A percentile compares a stretch with the other conserved stretches of the same genome.
Evolutionary conservation across 2,888 invertebrate genomes (phyloP).

Genomic region (Antitype chi): DNA sequence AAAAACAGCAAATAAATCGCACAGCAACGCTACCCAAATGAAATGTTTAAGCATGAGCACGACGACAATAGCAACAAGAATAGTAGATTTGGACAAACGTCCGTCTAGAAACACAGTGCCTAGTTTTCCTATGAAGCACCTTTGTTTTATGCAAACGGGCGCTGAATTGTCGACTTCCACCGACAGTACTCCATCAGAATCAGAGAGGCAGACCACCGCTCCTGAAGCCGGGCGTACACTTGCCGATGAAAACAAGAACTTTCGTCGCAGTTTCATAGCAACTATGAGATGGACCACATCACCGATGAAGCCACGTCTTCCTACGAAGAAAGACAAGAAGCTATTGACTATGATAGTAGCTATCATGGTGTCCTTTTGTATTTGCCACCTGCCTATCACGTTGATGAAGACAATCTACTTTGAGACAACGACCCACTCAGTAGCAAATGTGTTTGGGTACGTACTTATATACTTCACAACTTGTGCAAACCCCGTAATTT

Average conservation of each 20-base stretch:
- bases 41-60: slow-evolving; percentile 76
- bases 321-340: slow-evolving; percentile 94
- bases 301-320: slow-evolving; percentile 90
- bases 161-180: slow-evolving; percentile 77
- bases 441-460: slow-evolving; percentile 95
- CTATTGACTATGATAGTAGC: slow-evolving; percentile 96
- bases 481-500: slow-evolving; percentile 97
- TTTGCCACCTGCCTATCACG: slow-evolving; percentile 98
- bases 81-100: slow-evolving; percentile 64
- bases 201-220: slow-evolving; percentile 75
- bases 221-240: slow-evolving; percentile 71
- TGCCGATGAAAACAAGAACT: slow-evolving; percentile 71
- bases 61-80: slow-evolving; percentile 55
- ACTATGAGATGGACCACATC: slow-evolving; percentile 79
- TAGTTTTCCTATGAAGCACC: slow-evolving; percentile 50
- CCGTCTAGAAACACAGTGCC: slow-evolving; percentile 60
- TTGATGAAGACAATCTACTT: slow-evolving; percentile 94
- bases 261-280: slow-evolving; percentile 77
- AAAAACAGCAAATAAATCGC: slow-evolving; percentile 92
- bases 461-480: slow-evolving; percentile 96
- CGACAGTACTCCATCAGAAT: slow-evolving; percentile 75
- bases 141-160: slow-evolving; percentile 70
- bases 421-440: slow-evolving; percentile 91
- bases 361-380: slow-evolving; percentile 96
- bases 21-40: slow-evolving; percentile 76